These are phyloP conservation scores for Plecotus auritus DNA, from an alignment of 2,113 vertebrate species.

Conservation along the genomic window DNA sequence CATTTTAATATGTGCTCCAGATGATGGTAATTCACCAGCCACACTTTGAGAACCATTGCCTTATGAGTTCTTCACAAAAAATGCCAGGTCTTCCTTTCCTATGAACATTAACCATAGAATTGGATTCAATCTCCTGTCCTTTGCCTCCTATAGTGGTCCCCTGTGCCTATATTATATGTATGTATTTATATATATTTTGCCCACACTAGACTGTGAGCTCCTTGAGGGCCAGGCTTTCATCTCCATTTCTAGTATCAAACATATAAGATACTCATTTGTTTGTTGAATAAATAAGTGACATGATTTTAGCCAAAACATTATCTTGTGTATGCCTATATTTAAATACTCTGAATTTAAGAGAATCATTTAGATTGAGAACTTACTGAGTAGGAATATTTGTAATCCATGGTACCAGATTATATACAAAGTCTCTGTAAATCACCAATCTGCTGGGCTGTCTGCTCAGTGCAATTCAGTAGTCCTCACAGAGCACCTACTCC, in stretches of 20 bases:
- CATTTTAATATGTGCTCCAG: not conserved
- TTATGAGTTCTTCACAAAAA: constrained; percentile 8
- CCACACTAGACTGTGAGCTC: constrained; percentile 59
- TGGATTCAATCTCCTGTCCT: not conserved
- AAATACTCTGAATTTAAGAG: constrained; percentile 19
- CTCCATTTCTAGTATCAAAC: constrained; percentile 30
- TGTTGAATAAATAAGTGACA: constrained; percentile 52
- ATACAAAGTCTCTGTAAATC: not conserved
- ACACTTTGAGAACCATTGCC: constrained; percentile 12
- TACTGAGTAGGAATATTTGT: constrained; percentile 27
- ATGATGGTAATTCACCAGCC: not conserved
- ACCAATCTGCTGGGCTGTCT: not conserved
- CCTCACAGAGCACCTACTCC: not conserved
- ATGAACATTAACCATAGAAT: not conserved
- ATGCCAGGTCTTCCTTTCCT: not conserved
- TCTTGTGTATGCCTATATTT: constrained; percentile 17
- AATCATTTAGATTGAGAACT: not conserved
- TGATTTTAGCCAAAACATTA: constrained; percentile 39
- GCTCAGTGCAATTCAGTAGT: not conserved
- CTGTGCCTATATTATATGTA: not conserved
- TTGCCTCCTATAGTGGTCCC: not conserved
- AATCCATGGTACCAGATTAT: not conserved
- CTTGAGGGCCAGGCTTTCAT: constrained; percentile 46
- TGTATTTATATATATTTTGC: not conserved
- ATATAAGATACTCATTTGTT: constrained; percentile 38